Base-by-base conservation (phyloP, 2,797 vertebrate genomes). In the Pseudocheirus occidentalis region DNA sequence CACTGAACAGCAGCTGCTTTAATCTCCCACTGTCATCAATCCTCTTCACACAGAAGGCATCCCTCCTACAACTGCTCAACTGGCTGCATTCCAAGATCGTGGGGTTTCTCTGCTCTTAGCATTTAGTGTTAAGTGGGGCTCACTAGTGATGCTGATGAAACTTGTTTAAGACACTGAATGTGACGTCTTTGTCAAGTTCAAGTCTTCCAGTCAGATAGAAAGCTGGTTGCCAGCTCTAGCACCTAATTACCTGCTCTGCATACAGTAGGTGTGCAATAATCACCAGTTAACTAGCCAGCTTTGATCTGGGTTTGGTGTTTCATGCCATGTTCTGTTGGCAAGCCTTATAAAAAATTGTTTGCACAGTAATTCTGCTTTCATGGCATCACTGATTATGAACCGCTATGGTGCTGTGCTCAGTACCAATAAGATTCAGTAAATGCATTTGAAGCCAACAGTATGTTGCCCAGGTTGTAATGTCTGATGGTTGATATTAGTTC, bases 41-140 rank as follows among this genome's bases (percentile, higher is more conserved):
- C 73, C 73, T 87, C 73, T 87, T 87, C 73, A 87, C 73, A 87
- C 73, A 87, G 73, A 87, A 87, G 40, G 73, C 40, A 87, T 87
- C 73, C 24, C 21, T 87, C 40, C 73, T 87, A 87, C 73, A 87
- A 81, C 73, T 87, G 73, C 73, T 87, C 46, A 87, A 87, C 73
- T 87, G 73, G 73, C 73, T 87, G 73, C 73, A 46, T 24, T 87
- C 73, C 73, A 87, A 87, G 40, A 87, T 50, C 40, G 3, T 87
- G 73, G 40, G 24, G 73, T 50, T 87, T 87, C 73, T 87, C 73
- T 87, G 40, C 21, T 87, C 40, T 87, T 87, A 87, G 73, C 40
- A 87, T 87, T 46, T 87, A 87, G 40, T 87, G 73, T 87, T 87
- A 87, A 87, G 73, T 87, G 50, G 73, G 73, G 73, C 73, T 87